Evolutionary conservation across 1,140 invertebrate genomes (phyloP), one percentile per base, ranked within the genome.

Genomic region (Drosophila sulfurigaster): DNA sequence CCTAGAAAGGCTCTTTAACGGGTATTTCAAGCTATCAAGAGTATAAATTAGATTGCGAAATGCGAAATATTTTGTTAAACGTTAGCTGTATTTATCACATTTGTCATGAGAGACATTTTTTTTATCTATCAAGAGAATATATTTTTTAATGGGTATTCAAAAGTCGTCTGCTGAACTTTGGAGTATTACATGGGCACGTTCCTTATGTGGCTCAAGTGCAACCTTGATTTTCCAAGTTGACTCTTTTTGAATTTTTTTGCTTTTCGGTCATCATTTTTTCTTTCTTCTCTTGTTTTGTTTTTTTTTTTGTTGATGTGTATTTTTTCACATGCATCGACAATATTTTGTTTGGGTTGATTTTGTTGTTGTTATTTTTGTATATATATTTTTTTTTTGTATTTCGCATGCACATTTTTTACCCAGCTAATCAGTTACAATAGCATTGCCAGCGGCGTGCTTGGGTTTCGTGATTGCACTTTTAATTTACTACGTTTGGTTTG

Each of bases 391-490:
- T 45, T 56, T 65, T 45, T 65, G 25, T 79, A 56, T 77, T 79
- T 66, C 35, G 57, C 71, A 69, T 74, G 65, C 71, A 69, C 81
- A 76, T 66, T 76, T 71, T 75, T 75, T 71, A 65, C 56, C 59
- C 62, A 83, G 62, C 81, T 83, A 86, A 85, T 85, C 81, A 86
- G 81, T 85, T 85, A 81, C 78, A 85, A 85, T 70, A 80, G 78
- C 81, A 73, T 49, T 64, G 73, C 48, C 78, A 71, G 65, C 69
- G 78, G 72, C 69, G 78, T 78, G 81, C 82, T 57, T 75, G 75
- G 60, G 63, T 75, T 85, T 86, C 82, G 81, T 86, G 82, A 86
- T 81, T 85, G 81, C 81, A 86, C 82, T 71, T 78, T 85, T 81
- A 70, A 78, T 85, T 86, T 85, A 85, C 82, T 83, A 83, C 77